A percentile compares a stretch with the other conserved stretches of the same genome.
Evolutionary conservation across 2,888 invertebrate species (phyloP).

Genomic region (Apamea monoglypha): DNA sequence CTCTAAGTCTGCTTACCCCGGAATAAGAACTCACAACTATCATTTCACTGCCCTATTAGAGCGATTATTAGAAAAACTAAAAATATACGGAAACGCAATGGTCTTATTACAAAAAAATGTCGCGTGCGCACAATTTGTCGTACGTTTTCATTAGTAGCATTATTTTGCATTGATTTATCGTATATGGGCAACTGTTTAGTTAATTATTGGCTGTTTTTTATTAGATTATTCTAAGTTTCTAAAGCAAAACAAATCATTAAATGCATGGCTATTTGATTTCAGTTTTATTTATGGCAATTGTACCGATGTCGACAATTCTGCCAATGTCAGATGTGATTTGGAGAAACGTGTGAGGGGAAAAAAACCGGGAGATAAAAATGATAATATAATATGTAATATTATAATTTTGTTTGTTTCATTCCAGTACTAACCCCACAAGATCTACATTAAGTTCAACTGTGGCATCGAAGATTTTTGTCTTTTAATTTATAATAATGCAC

Average conservation of each 20-base stretch:
- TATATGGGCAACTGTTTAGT: conserved; percentile 27
- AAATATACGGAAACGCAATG: conserved; percentile 32
- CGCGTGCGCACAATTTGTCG: conserved; percentile 58
- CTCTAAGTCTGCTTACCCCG: conserved; percentile 17
- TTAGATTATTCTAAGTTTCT: neutral
- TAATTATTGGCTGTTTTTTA: conserved; percentile 4
- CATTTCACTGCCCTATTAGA: conserved; percentile 40
- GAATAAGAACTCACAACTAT: conserved; percentile 12
- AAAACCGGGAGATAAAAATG: neutral
- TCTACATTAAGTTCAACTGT: too few species aligned
- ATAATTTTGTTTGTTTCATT: too few species aligned
- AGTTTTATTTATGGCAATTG: neutral
- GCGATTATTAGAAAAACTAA: conserved; percentile 12
- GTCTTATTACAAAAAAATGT: conserved; percentile 24
- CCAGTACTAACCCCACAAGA: too few species aligned
- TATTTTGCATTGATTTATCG: conserved; percentile 42
- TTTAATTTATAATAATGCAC: too few species aligned
- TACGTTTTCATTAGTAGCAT: conserved; percentile 39
- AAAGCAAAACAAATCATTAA: too few species aligned
- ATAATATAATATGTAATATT: too few species aligned
- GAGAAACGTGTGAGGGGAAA: neutral
- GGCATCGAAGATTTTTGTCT: too few species aligned
- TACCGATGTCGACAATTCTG: neutral
- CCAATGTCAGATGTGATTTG: neutral
- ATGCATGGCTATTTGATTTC: neutral